Conservation (phyloP, 2,797 vertebrate species). For the Hoplostethus atlanticus region DNA sequence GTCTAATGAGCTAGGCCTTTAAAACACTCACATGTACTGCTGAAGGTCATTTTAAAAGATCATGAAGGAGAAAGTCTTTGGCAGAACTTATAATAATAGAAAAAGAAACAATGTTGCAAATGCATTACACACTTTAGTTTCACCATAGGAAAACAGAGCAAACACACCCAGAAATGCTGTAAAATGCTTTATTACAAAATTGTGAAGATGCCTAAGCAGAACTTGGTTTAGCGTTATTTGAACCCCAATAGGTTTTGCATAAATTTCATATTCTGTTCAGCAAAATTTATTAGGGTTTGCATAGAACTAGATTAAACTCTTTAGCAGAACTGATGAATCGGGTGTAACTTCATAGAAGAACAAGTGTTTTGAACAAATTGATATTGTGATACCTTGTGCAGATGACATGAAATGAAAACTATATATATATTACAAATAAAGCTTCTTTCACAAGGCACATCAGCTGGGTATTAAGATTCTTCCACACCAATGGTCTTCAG, state of each 20-base stretch:
- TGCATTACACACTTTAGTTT: neutral
- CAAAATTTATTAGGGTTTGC: slow-evolving; percentile 53
- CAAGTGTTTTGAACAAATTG: slow-evolving; percentile 51
- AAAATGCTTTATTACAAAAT: slow-evolving; percentile 88
- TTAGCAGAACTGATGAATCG: slow-evolving; percentile 40
- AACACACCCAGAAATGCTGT: slow-evolving; percentile 71
- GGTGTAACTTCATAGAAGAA: slow-evolving; percentile 40
- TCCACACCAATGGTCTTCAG: slow-evolving; percentile 56
- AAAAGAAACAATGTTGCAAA: too few relatives aligned
- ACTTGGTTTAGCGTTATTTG: slow-evolving; percentile 46
- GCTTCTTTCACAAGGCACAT: slow-evolving; percentile 79
- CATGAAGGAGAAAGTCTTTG: too few relatives aligned
- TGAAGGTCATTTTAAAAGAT: too few relatives aligned
- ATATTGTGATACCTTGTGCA: slow-evolving; percentile 51
- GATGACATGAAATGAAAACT: slow-evolving; percentile 64
- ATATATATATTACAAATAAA: slow-evolving; percentile 56
- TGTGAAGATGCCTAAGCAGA: slow-evolving; percentile 67
- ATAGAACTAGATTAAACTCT: slow-evolving; percentile 55
- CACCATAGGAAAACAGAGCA: slow-evolving; percentile 14
- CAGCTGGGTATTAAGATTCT: slow-evolving; percentile 53
- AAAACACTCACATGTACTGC: too few relatives aligned
- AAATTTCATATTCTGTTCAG: slow-evolving; percentile 33
- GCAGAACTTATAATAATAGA: too few relatives aligned
- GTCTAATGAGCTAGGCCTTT: too few relatives aligned
- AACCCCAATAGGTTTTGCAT: slow-evolving; percentile 56